Conservation (phyloP, 2,113 vertebrate genomes). For the Sebastes schlegelii region DNA sequence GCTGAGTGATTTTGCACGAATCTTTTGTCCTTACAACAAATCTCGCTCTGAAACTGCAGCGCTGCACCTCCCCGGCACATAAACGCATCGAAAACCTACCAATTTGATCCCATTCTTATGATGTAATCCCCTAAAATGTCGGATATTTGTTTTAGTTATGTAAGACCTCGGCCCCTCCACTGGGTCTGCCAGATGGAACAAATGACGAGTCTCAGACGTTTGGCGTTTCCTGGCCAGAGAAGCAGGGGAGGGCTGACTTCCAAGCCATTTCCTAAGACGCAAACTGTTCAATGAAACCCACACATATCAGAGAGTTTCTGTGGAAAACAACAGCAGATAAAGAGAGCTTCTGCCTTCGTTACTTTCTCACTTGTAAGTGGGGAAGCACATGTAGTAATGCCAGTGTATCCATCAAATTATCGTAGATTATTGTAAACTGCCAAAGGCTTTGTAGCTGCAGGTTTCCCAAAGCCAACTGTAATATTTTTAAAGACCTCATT, state of each 20-base stretch:
- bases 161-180: slow-evolving; percentile 65
- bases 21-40: slow-evolving; percentile 10
- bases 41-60: slow-evolving; percentile 8
- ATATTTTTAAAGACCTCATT: slow-evolving; percentile 31
- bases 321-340: slow-evolving; percentile 48
- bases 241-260: slow-evolving; percentile 42
- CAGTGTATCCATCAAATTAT: slow-evolving; percentile 19
- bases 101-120: slow-evolving; percentile 66
- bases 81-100: slow-evolving; percentile 21
- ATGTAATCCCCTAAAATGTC: slow-evolving; percentile 74
- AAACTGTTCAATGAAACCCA: slow-evolving; percentile 60
- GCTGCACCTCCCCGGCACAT: slow-evolving; percentile 12
- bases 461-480: slow-evolving; percentile 29
- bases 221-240: slow-evolving; percentile 64
- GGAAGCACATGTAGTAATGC: slow-evolving; percentile 21
- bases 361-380: neutral
- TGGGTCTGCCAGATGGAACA: slow-evolving; percentile 73
- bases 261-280: slow-evolving; percentile 57
- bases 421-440: slow-evolving; percentile 31
- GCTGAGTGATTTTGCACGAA: neutral
- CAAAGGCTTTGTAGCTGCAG: slow-evolving; percentile 28
- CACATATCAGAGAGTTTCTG: slow-evolving; percentile 38
- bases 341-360: neutral
- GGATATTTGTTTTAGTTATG: slow-evolving; percentile 81
- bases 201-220: slow-evolving; percentile 75